Base-by-base conservation (phyloP, 2,113 vertebrate genomes). In the Canis aureus region DNA sequence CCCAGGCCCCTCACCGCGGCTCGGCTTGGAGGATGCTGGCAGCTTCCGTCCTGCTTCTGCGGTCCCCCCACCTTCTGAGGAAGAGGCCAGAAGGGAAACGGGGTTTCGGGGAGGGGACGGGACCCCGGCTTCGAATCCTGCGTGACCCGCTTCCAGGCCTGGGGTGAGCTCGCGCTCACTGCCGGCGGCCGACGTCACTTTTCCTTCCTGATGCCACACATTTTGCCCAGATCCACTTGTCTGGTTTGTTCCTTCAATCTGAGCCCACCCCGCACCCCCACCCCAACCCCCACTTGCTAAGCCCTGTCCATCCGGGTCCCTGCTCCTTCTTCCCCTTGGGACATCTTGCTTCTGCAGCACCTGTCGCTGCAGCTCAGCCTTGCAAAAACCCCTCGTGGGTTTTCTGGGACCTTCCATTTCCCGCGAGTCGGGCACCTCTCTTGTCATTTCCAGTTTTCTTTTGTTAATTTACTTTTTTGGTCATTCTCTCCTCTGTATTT, bases 191-290 rank as follows among this genome's bases (percentile, higher is more conserved):
- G 43, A 43, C 13, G 55, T 8, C 25, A 8, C n/a, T 23, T 88
- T 57, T n/a, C 12, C 19, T 35, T 71, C 16, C 11, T 15, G 53
- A 25, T 25, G 4, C 57, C 22, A 55, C 20, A 16, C 4, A 8
- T n/a, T 55, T 27, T 19, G 6, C 73, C 79, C 27, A 20, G 29
- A 20, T 35, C 38, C 9, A 2, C 43, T 29, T 57, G 66, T 49
- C 3, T 22, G 38, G 10, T 55, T 1, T 32, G 29, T 69, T 15
- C 51, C 25, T 13, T 38, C 35, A 7, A 12, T 49, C 76, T 66
- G 57, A 13, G 12, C 29, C 1, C 35, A 11, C 27, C 23, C 1
- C 0, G 0, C 23, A 43, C 43, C 43, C 43, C 23, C 62, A 20
- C 25, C 27, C 4, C 62, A 12, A 25, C 25, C 62, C 25, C 25